A percentile compares a stretch with the other conserved stretches of the same genome.
Evolutionary conservation across 2,113 vertebrate species (phyloP).

Genomic region (Turnix velox): DNA sequence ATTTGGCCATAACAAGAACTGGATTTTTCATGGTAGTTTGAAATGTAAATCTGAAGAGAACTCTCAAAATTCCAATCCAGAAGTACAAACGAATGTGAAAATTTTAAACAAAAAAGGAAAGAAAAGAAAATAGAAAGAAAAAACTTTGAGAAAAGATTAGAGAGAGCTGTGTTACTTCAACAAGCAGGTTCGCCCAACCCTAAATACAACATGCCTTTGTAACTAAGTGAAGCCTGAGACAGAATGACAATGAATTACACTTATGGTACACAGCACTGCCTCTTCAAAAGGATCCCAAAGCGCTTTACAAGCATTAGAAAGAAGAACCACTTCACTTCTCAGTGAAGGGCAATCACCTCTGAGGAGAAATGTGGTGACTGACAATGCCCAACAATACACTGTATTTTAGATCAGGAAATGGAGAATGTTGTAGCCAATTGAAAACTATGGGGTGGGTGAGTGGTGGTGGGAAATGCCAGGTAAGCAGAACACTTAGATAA

Average conservation of each 20-base stretch:
- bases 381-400: slow-evolving; percentile 47
- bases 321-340: slow-evolving; percentile 48
- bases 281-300: slow-evolving; percentile 67
- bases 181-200: slow-evolving; percentile 51
- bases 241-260: background rate
- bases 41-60: background rate
- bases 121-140: background rate
- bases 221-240: background rate
- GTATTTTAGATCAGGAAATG: slow-evolving; percentile 53
- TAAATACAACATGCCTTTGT: slow-evolving; percentile 53
- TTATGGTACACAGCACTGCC: background rate
- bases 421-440: slow-evolving; percentile 66
- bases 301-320: slow-evolving; percentile 61
- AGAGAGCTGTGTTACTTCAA: background rate
- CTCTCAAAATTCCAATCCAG: background rate
- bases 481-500: slow-evolving; percentile 47
- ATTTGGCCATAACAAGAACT: background rate
- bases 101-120: background rate
- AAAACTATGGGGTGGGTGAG: slow-evolving; percentile 63
- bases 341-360: slow-evolving; percentile 47
- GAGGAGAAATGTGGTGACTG: slow-evolving; percentile 46
- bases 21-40: background rate
- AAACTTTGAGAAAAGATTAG: background rate
- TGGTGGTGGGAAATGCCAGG: slow-evolving; percentile 53
- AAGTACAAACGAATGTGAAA: background rate